Conservation (phyloP, 2,888 invertebrate genomes). For the Drosophila cracens region DNA sequence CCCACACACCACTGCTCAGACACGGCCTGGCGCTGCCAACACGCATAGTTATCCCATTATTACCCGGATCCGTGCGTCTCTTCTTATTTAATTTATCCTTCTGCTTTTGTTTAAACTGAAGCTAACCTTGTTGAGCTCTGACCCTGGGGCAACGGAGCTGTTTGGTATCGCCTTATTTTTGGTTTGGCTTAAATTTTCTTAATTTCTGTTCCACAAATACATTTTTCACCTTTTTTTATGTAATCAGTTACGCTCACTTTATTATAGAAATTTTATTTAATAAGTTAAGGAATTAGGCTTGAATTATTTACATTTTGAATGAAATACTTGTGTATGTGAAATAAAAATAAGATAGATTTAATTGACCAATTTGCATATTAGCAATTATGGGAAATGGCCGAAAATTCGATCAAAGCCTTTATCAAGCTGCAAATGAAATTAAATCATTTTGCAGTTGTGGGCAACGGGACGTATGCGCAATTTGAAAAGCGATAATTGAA, state of each 20-base stretch:
- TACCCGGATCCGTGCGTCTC: background rate
- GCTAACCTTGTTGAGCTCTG: slow-evolving; percentile 3
- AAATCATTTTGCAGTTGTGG: background rate
- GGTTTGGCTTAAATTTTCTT: background rate
- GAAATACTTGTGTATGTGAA: background rate
- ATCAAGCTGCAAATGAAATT: slow-evolving; percentile 8
- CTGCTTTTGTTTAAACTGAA: background rate
- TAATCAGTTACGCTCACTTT: background rate
- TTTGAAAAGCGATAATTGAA: slow-evolving; percentile 41
- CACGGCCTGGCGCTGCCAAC: slow-evolving; percentile 15
- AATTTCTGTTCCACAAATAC: background rate
- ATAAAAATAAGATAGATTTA: background rate
- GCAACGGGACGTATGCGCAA: slow-evolving; percentile 41
- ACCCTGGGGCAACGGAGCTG: too few species aligned
- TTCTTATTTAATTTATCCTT: background rate
- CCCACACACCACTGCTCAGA: slow-evolving; percentile 23
- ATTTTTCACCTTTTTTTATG: background rate
- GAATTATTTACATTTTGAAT: background rate
- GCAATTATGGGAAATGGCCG: background rate
- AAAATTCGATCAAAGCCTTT: background rate
- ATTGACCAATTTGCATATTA: background rate
- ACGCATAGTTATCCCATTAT: slow-evolving; percentile 16
- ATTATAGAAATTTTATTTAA: background rate
- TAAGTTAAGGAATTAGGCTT: background rate
- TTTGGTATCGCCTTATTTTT: background rate